Evolutionary conservation across 2,113 vertebrate genomes (phyloP), one percentile per base, ranked within the genome.

Genomic region (Lepisosteus oculatus): DNA sequence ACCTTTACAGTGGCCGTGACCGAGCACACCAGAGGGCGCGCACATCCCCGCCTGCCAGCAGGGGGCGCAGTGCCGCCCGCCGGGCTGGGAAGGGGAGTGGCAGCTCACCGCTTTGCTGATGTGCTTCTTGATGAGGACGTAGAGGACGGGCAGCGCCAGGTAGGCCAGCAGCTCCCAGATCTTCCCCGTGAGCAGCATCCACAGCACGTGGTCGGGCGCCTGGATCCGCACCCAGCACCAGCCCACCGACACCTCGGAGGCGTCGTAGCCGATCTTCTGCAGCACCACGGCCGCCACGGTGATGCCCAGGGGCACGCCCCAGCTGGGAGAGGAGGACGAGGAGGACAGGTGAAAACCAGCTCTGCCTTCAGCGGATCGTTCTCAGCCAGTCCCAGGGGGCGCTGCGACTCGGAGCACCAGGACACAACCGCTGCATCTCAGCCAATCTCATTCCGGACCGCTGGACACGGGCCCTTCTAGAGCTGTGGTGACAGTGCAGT

Each of bases 81-180:
- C 6, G 59, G 1, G 3, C 7, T 61, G 13, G 59, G 17, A 14
- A 3, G 59, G 7, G 59, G 17, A 6, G 13, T 61, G 17, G 47
- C 47, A 44, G 3, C 93, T 91, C 86, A 99, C 97, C 75, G 96
- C 97, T 71, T 82, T 86, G 65, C 76, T 88, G 45, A 99, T 97
- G 87, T 99, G 97, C 68, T 90, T 95, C 87, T 91, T 94, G 83
- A 98, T 95, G 69, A 96, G 92, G 57, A 98, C 79, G 81, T 99
- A 99, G 64, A 99, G 88, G 72, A 94, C 66, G 0, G 97, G 97
- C 62, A 99, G 85, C 2, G 77, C 90, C 78, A 98, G 57, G 0
- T 99, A 98, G 0, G 97, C 97, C 85, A 98, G 77, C 63, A 97
- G 85, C 89, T 99, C 97, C 97, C 97, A 99, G 67, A 93, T 81